A percentile compares a stretch with the other conserved stretches of the same genome.
These are phyloP conservation scores for Gymnocheta viridis DNA, from an alignment of 2,888 invertebrate species.

Conservation along the genomic window DNA sequence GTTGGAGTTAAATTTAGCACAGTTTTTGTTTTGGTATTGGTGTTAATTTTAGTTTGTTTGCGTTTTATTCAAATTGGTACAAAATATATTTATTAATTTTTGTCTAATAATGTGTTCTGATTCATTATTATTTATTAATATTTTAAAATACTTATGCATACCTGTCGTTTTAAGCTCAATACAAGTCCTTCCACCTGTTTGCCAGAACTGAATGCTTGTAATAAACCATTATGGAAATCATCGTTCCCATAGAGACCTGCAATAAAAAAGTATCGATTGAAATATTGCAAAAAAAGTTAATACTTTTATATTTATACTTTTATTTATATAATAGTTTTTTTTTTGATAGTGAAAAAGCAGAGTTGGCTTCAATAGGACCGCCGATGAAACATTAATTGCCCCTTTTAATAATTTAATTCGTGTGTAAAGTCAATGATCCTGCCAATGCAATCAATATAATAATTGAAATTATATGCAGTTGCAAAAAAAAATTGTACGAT, in stretches of 20 bases:
- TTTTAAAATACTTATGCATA: conserved; percentile 77
- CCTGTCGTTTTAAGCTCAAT: conserved; percentile 91
- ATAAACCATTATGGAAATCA: conserved; percentile 94
- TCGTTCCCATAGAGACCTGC: conserved; percentile 95
- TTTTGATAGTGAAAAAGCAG: conserved; percentile 19
- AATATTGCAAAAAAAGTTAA: conserved; percentile 7
- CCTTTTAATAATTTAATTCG: conserved; percentile 61
- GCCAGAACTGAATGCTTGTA: conserved; percentile 90
- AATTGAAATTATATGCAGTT: conserved; percentile 53
- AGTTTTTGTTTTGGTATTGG: no score
- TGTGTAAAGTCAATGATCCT: conserved; percentile 58
- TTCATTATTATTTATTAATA: no score
- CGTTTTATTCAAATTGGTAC: not conserved
- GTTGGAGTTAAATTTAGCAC: no score
- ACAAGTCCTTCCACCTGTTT: conserved; percentile 91
- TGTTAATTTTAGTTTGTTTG: not conserved
- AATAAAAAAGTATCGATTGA: conserved; percentile 43
- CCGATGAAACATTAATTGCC: conserved; percentile 59
- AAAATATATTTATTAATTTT: not conserved
- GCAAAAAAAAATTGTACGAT: conserved; percentile 27
- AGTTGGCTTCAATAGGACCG: conserved; percentile 15
- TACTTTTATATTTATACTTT: not conserved
- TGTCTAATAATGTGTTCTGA: no score
- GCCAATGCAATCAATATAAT: conserved; percentile 60
- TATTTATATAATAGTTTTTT: no score